These are phyloP conservation scores for Mycteria americana DNA, from an alignment of 2,797 vertebrate genomes.

Conservation along the genomic window DNA sequence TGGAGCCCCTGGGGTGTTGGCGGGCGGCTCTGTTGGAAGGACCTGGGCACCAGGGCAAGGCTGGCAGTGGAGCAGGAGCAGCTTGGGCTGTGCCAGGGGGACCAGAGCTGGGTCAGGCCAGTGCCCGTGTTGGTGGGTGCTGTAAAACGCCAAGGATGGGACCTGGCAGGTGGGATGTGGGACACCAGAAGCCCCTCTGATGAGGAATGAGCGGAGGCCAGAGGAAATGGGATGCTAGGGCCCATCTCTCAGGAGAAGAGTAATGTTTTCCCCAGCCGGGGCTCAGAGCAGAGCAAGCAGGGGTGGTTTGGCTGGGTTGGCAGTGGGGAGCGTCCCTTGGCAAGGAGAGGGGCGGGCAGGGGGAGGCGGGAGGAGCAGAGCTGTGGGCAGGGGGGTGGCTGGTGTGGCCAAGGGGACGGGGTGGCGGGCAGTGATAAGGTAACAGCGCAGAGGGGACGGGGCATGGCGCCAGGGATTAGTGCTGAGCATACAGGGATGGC, in stretches of 20 bases:
- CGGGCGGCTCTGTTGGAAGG: too few relatives aligned
- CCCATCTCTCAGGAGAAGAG: not conserved
- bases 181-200: too few relatives aligned
- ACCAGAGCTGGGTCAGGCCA: too few relatives aligned
- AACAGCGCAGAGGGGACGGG: not conserved
- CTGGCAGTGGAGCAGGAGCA: too few relatives aligned
- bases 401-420: not conserved
- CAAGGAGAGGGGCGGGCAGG: not conserved
- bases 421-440: conserved; percentile 2
- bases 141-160: too few relatives aligned
- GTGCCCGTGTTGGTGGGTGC: too few relatives aligned
- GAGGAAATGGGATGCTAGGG: not conserved
- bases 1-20: too few relatives aligned
- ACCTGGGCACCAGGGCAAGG: too few relatives aligned
- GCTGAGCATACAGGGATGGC: not conserved
- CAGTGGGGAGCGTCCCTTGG: not conserved
- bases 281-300: not conserved
- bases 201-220: too few relatives aligned
- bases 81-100: too few relatives aligned
- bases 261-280: accelerated
- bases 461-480: not conserved
- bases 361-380: not conserved
- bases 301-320: not conserved
- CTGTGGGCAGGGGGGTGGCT: too few relatives aligned
- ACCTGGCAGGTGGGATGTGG: too few relatives aligned